These are phyloP conservation scores for Capreolus pygargus DNA, from an alignment of 2,113 vertebrate species.

Conservation along the genomic window DNA sequence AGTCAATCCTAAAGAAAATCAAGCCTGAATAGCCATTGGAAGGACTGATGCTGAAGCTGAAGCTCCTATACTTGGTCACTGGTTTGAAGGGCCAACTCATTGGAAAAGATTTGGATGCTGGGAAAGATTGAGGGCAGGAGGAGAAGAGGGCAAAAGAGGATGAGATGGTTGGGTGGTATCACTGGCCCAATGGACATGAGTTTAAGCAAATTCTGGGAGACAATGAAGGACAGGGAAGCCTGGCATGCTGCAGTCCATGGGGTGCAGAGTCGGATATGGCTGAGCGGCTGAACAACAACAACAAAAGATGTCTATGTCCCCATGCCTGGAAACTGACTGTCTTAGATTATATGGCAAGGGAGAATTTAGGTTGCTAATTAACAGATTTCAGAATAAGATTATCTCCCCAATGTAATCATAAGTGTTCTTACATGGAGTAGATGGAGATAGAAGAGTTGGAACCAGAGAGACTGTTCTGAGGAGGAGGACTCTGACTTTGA, in stretches of 20 bases:
- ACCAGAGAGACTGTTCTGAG: background rate
- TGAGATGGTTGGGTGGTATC: background rate
- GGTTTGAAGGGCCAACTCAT: background rate
- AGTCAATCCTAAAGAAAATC: background rate
- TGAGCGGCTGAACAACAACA: background rate
- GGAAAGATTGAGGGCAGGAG: background rate
- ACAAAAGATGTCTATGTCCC: background rate
- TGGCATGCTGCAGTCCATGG: background rate
- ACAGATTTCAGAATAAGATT: background rate
- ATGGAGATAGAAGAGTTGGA: background rate
- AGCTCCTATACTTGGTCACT: background rate
- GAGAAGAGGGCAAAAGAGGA: background rate
- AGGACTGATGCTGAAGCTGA: background rate
- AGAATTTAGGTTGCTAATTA: background rate
- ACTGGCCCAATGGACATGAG: background rate
- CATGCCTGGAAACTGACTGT: background rate
- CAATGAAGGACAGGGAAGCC: background rate
- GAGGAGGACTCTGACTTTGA: too few species aligned
- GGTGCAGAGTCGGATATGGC: background rate
- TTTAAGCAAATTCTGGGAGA: background rate
- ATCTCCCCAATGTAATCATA: background rate
- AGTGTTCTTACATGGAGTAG: background rate
- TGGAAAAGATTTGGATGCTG: background rate
- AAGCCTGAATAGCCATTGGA: background rate
- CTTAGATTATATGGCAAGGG: background rate